These are phyloP conservation scores for Drosophila melanogaster DNA, from an alignment of 1,140 invertebrate species.

Conservation along the genomic window DNA sequence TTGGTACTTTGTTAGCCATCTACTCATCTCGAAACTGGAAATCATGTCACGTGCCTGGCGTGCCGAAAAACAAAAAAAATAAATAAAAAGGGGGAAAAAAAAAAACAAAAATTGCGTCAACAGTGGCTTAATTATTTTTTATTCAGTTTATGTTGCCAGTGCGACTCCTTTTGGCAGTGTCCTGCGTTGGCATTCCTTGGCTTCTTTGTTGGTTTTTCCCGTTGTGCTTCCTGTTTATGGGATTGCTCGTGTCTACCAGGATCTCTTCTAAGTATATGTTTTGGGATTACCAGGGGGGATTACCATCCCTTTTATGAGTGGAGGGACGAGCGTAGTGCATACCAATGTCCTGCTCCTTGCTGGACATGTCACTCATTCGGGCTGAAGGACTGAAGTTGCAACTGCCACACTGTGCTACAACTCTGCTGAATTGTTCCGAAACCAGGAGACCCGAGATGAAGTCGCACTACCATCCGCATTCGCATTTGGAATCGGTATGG, in stretches of 20 bases:
- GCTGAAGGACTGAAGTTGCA: constrained; percentile 18
- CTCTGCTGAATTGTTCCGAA: constrained; percentile 25
- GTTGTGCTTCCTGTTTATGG: constrained; percentile 73
- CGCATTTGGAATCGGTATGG: too few relatives aligned
- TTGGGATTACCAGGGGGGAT: constrained; percentile 56
- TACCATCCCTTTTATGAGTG: constrained; percentile 8
- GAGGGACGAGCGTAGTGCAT: constrained; percentile 24
- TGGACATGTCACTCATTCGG: constrained; percentile 43
- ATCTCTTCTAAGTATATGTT: constrained; percentile 69
- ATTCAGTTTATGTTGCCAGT: constrained; percentile 64
- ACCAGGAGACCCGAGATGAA: constrained; percentile 20
- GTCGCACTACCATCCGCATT: background rate
- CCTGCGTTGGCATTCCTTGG: constrained; percentile 7
- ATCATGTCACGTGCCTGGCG: constrained; percentile 67
- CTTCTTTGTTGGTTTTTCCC: constrained; percentile 49
- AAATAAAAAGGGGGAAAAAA: too few relatives aligned
- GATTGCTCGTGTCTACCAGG: constrained; percentile 35
- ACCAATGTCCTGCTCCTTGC: constrained; percentile 31
- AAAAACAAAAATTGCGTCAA: constrained; percentile 58
- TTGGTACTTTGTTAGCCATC: background rate
- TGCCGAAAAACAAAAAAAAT: constrained; percentile 41
- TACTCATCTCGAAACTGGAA: background rate
- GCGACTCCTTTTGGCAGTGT: background rate
- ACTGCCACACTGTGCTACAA: background rate
- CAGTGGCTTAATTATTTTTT: constrained; percentile 81